Conservation (phyloP, 2,888 invertebrate genomes). For the Hypolimnas misippus region DNA sequence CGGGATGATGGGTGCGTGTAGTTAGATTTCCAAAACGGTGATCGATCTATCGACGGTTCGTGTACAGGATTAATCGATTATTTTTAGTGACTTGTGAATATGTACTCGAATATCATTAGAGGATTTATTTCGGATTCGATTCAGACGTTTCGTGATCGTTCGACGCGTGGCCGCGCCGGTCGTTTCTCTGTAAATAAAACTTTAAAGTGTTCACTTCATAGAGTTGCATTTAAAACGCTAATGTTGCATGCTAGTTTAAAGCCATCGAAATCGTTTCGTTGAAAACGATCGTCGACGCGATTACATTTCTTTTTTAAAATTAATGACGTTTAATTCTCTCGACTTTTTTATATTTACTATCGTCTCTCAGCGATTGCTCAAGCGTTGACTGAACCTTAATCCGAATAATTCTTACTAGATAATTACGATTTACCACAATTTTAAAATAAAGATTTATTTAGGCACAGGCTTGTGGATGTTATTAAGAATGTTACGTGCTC, state of each 20-base stretch:
- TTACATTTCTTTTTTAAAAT: conserved; percentile 35
- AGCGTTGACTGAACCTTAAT: conserved; percentile 68
- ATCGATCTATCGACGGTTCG: conserved; percentile 59
- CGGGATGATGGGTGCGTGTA: no score
- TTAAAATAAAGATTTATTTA: conserved; percentile 28
- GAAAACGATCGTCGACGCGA: conserved; percentile 44
- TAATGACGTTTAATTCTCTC: conserved; percentile 27
- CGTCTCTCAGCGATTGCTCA: conserved; percentile 70
- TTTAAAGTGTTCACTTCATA: conserved; percentile 80
- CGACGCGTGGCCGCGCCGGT: conserved; percentile 58
- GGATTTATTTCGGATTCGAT: conserved; percentile 67
- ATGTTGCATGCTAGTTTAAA: conserved; percentile 71
- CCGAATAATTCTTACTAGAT: conserved; percentile 41
- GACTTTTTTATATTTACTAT: conserved; percentile 38
- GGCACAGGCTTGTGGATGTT: conserved; percentile 33
- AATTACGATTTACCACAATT: conserved; percentile 33
- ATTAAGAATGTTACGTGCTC: conserved; percentile 38
- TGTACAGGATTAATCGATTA: conserved; percentile 64
- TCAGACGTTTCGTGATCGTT: conserved; percentile 54
- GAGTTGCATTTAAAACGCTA: conserved; percentile 81
- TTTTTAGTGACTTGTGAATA: conserved; percentile 74
- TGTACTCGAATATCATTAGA: conserved; percentile 81
- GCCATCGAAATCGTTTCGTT: conserved; percentile 52
- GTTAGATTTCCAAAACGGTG: conserved; percentile 60
- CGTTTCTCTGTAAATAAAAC: conserved; percentile 73